Conservation (phyloP, 2,113 vertebrate genomes). For the Cavia porcellus region DNA sequence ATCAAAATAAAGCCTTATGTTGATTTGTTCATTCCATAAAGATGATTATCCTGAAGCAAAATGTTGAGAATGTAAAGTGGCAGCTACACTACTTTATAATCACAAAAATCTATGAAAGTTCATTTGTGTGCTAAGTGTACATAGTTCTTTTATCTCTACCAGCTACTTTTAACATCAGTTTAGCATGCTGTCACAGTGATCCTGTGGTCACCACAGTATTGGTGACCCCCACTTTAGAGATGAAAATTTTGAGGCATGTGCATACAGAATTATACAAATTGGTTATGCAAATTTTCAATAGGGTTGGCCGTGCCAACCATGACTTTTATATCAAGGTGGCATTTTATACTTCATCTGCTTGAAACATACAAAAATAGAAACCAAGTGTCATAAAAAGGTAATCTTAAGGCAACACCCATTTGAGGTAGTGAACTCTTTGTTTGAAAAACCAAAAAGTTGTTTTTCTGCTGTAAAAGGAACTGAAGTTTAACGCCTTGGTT, state of each 20-base stretch:
- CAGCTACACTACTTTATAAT: not conserved
- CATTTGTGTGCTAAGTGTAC: not conserved
- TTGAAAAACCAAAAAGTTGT: constrained; percentile 1
- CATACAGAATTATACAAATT: not conserved
- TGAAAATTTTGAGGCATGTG: not conserved
- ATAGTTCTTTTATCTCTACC: not conserved
- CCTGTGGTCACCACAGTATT: not conserved
- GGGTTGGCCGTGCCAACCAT: not conserved
- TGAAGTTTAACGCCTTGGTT: not conserved
- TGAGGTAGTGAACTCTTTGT: not conserved
- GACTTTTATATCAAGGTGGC: not conserved
- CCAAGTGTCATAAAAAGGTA: not conserved
- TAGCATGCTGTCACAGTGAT: not conserved
- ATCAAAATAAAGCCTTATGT: constrained; percentile 22
- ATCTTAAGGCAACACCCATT: not conserved
- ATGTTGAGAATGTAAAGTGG: constrained; percentile 15
- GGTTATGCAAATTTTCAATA: not conserved
- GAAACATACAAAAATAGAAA: constrained; percentile 29
- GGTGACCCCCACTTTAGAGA: not conserved
- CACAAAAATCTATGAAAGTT: not conserved
- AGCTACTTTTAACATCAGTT: not conserved
- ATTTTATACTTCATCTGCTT: constrained; percentile 1
- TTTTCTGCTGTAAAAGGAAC: constrained; percentile 44
- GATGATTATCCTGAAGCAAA: not conserved
- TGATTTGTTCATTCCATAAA: not conserved